Percentiles rank a stretch among this genome's conserved stretches.
These are phyloP conservation scores for Tenthredo scrophulariae DNA, from an alignment of 2,888 invertebrate genomes.

Conservation along the genomic window DNA sequence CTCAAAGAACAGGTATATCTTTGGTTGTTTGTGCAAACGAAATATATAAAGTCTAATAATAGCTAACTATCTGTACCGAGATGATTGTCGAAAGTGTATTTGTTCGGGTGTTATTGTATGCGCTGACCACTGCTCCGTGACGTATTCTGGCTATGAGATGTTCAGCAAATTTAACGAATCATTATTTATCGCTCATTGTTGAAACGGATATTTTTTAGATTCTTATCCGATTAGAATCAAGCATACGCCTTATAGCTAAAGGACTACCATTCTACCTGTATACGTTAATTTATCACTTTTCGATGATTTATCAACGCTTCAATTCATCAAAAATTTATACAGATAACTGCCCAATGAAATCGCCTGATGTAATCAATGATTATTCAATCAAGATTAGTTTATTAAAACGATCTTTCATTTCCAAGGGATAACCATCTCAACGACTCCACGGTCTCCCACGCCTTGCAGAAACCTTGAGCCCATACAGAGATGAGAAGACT, in stretches of 20 bases:
- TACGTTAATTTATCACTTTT: background rate
- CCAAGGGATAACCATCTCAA: conserved; percentile 24
- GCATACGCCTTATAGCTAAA: background rate
- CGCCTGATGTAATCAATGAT: background rate
- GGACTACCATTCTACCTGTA: background rate
- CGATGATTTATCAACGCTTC: background rate
- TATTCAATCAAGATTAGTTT: conserved; percentile 32
- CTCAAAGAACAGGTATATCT: background rate
- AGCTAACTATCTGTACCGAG: conserved; percentile 22
- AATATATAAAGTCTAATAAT: conserved; percentile 32
- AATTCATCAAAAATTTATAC: background rate
- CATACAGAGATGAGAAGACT: conserved; percentile 32
- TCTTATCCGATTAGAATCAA: background rate
- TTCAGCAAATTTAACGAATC: conserved; percentile 19
- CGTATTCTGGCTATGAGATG: background rate
- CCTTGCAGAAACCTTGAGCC: background rate
- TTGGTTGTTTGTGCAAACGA: background rate
- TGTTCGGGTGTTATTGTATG: conserved; percentile 25
- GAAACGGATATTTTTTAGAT: background rate
- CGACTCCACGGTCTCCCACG: conserved; percentile 15
- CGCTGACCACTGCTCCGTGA: background rate
- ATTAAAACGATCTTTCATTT: conserved; percentile 29
- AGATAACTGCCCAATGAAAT: background rate
- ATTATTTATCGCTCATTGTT: background rate
- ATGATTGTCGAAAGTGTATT: conserved; percentile 34